Conservation (phyloP, 2,888 invertebrate species). For the Galerucella pusilla region DNA sequence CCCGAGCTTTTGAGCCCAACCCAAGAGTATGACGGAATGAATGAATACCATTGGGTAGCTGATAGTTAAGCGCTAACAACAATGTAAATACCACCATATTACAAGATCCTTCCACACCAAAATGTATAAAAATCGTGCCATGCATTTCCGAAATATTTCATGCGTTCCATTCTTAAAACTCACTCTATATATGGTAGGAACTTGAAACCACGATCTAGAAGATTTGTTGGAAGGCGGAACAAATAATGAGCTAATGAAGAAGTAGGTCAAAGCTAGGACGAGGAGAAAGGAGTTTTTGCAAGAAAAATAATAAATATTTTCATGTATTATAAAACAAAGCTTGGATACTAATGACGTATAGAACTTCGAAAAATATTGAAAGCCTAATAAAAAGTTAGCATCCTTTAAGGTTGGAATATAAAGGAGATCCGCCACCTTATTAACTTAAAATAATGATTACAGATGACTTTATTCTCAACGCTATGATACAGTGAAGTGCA, state of each 20-base stretch:
- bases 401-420: conserved; percentile 17
- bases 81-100: too few relatives aligned
- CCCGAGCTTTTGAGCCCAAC: too few relatives aligned
- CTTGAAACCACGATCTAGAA: too few relatives aligned
- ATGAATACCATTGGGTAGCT: too few relatives aligned
- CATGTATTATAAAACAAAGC: conserved; percentile 26
- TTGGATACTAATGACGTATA: conserved; percentile 19
- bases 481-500: not conserved
- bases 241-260: not conserved
- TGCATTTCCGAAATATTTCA: too few relatives aligned
- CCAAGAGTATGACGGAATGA: too few relatives aligned
- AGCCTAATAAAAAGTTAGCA: conserved; percentile 18
- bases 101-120: too few relatives aligned
- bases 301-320: conserved; percentile 20
- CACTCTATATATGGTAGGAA: too few relatives aligned
- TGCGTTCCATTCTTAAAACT: too few relatives aligned
- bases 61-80: too few relatives aligned
- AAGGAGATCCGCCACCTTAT: conserved; percentile 20
- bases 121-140: too few relatives aligned
- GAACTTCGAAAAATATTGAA: conserved; percentile 16
- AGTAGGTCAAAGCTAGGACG: conserved; percentile 11
- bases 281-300: not conserved
- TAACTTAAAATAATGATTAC: conserved; percentile 24
- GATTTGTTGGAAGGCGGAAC: not conserved
- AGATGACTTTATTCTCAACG: conserved; percentile 14